Evolutionary conservation across 2,888 invertebrate genomes (phyloP).

Genomic region (Nomada ferruginata): DNA sequence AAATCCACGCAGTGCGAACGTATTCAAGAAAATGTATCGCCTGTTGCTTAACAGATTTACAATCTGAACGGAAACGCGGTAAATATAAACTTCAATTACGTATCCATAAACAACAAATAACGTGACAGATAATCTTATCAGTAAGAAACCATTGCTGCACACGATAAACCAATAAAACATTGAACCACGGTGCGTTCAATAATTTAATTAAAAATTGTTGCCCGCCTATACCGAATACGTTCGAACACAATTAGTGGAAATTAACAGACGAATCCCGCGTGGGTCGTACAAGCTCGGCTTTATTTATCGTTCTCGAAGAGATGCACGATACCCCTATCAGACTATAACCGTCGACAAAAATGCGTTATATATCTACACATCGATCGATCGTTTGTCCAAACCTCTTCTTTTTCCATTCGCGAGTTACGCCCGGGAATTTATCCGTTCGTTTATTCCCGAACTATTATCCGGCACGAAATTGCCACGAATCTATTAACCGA

Average conservation of each 20-base stretch:
- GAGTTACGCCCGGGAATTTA: not conserved
- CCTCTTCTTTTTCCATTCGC: not conserved
- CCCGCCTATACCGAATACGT: slow-evolving; percentile 48
- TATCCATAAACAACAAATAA: not conserved
- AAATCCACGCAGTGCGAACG: no score
- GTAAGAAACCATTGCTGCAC: slow-evolving; percentile 10
- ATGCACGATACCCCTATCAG: not conserved
- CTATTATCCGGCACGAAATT: not conserved
- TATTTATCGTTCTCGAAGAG: slow-evolving; percentile 71
- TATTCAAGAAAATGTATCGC: no score
- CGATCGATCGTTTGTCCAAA: slow-evolving; percentile 21
- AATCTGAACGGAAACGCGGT: no score
- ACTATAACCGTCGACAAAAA: slow-evolving; percentile 3
- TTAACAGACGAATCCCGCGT: slow-evolving; percentile 73
- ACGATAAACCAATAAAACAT: slow-evolving; percentile 3
- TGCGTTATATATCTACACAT: not conserved
- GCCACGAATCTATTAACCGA: slow-evolving; percentile 5
- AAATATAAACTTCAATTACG: not conserved
- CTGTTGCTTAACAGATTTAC: no score
- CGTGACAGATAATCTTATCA: not conserved
- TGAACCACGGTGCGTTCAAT: slow-evolving; percentile 46
- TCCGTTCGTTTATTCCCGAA: not conserved
- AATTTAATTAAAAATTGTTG: slow-evolving; percentile 75
- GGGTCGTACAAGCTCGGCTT: slow-evolving; percentile 60
- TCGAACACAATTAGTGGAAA: slow-evolving; percentile 71